A percentile compares a stretch with the other conserved stretches of the same genome.
These are phyloP conservation scores for Aphelocoma coerulescens DNA, from an alignment of 2,113 vertebrate genomes.

Conservation along the genomic window DNA sequence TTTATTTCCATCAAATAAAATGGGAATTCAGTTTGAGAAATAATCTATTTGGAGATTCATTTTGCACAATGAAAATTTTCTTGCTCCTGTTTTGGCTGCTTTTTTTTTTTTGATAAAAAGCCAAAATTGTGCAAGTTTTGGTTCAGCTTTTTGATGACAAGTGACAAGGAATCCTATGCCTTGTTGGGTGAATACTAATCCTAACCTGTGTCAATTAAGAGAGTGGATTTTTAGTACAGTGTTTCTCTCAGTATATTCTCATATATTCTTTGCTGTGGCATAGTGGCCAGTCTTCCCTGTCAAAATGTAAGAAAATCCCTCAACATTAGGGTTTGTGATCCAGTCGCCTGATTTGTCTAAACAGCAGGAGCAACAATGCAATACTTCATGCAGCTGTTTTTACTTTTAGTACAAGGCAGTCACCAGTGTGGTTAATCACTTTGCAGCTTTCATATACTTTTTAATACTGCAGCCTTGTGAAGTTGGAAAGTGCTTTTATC, in stretches of 20 bases:
- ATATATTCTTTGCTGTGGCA: neutral
- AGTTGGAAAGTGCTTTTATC: neutral
- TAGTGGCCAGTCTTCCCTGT: neutral
- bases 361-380: neutral
- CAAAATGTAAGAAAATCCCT: neutral
- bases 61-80: neutral
- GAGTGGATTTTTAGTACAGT: neutral
- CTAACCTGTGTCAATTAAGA: neutral
- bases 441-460: neutral
- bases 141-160: neutral
- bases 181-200: neutral
- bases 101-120: neutral
- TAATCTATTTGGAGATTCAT: neutral
- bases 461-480: neutral
- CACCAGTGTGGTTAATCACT: neutral
- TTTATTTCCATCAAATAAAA: neutral
- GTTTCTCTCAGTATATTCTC: neutral
- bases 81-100: neutral
- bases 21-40: neutral
- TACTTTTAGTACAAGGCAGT: neutral
- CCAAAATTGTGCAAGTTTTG: neutral
- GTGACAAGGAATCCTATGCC: neutral
- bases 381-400: neutral
- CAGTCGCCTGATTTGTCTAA: neutral
- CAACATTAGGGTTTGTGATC: neutral